phyloP scores from a whole-genome alignment of 2,113 vertebrate genomes.

The Pleuronectes platessa region DNA sequence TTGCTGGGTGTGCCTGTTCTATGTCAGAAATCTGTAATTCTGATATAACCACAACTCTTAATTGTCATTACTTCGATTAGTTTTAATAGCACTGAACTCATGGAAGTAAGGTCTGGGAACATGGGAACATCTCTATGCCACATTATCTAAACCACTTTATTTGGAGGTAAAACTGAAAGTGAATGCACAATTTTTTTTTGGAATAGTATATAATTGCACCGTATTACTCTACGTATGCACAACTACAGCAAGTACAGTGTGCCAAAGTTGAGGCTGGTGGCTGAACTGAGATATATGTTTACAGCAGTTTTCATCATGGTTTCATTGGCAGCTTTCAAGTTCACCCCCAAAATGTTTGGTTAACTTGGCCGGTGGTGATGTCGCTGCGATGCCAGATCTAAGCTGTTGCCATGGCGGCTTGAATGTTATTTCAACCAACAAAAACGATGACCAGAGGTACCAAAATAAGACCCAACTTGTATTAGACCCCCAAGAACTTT shows the following conservation, averaged over 20 bases:
- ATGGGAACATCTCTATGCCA: background rate
- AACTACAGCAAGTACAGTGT: background rate
- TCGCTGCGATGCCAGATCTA: background rate
- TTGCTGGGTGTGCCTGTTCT: constrained; percentile 26
- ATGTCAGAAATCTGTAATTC: constrained; percentile 17
- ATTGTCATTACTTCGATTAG: background rate
- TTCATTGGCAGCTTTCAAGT: background rate
- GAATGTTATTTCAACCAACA: constrained; percentile 28
- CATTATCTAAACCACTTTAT: background rate
- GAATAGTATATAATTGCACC: background rate
- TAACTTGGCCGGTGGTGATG: constrained; percentile 21
- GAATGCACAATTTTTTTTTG: background rate
- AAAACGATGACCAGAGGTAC: constrained; percentile 2
- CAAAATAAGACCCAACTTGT: constrained; percentile 1
- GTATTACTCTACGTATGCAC: background rate
- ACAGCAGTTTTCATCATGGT: background rate
- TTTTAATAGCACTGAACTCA: background rate
- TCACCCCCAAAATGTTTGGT: constrained; percentile 3
- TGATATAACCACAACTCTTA: constrained; percentile 2
- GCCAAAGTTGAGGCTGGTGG: background rate
- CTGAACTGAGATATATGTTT: constrained; percentile 6
- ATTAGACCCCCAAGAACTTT: background rate
- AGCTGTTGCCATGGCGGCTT: constrained; percentile 22
- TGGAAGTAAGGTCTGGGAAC: background rate
- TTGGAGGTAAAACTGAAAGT: background rate